A percentile compares a stretch with the other conserved stretches of the same genome.
Conservation (phyloP, 2,797 vertebrate genomes). For the Propithecus deckenii region DNA sequence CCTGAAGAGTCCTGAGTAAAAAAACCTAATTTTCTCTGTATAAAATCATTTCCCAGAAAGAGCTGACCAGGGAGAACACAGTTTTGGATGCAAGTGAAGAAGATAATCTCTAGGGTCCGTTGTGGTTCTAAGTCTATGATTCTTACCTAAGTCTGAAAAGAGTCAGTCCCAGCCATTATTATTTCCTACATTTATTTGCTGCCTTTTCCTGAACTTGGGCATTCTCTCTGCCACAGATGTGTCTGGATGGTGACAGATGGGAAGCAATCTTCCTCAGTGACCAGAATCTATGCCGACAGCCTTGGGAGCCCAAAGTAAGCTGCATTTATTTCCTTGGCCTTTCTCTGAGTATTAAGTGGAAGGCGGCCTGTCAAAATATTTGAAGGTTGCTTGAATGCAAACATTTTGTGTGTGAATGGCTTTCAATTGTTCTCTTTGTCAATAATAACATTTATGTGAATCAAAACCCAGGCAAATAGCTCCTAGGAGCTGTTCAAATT, state of each 20-base stretch:
- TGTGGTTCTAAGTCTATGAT: neutral
- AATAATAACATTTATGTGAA: neutral
- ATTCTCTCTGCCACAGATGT: neutral
- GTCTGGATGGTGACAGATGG: conserved; percentile 33
- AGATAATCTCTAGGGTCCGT: neutral
- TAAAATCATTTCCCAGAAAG: conserved; percentile 10
- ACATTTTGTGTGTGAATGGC: neutral
- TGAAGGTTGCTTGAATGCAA: neutral
- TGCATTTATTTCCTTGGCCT: neutral
- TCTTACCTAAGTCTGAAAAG: neutral
- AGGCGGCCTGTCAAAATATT: neutral
- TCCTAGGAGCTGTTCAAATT: neutral
- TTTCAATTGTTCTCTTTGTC: conserved; percentile 19
- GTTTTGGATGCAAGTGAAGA: neutral
- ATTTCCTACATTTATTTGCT: neutral
- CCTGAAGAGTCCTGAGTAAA: neutral
- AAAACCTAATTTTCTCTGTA: neutral
- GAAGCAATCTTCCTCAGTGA: neutral
- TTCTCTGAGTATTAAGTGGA: neutral
- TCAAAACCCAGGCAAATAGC: neutral
- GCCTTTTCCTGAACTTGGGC: neutral
- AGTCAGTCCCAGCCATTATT: neutral
- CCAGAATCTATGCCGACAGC: neutral
- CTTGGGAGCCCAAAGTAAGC: neutral
- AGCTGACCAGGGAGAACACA: neutral